A percentile compares a stretch with the other conserved stretches of the same genome.
Conservation (phyloP, 1,140 invertebrate species). For the Orius laevigatus region DNA sequence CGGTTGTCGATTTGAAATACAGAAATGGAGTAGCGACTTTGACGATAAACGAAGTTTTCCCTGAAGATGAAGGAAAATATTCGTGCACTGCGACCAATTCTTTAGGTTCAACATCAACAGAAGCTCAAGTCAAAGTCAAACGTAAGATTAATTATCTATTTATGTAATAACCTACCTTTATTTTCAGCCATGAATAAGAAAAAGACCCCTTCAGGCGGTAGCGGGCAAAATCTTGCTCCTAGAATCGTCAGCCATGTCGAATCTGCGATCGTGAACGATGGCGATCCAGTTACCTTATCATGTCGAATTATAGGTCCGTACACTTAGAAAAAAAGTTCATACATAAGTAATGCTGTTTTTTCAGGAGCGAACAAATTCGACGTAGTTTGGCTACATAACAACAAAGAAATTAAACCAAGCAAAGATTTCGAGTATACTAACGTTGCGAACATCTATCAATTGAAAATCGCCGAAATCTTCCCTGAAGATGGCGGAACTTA, state of each 20-base stretch:
- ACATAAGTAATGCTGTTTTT: neutral
- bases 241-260: slow-evolving; percentile 68
- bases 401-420: slow-evolving; percentile 89
- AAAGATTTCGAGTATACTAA: slow-evolving; percentile 90
- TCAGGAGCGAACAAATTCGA: slow-evolving; percentile 68
- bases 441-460: slow-evolving; percentile 76
- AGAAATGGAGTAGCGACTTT: slow-evolving; percentile 71
- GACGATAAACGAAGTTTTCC: slow-evolving; percentile 79
- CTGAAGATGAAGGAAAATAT: slow-evolving; percentile 83
- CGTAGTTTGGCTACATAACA: slow-evolving; percentile 89
- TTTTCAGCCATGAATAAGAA: slow-evolving; percentile 43
- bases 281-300: slow-evolving; percentile 64
- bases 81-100: slow-evolving; percentile 80
- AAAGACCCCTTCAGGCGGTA: slow-evolving; percentile 21
- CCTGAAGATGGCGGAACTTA: slow-evolving; percentile 86
- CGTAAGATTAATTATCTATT: slow-evolving; percentile 40
- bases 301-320: slow-evolving; percentile 60
- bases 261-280: slow-evolving; percentile 67
- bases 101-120: slow-evolving; percentile 63
- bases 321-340: neutral
- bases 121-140: slow-evolving; percentile 66
- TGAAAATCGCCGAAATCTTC: slow-evolving; percentile 86
- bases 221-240: slow-evolving; percentile 51
- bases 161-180: neutral
- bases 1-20: slow-evolving; percentile 81